phyloP scores from a whole-genome alignment of 92 coral and sea anemone genomes.

The Epizoanthus scotinus region DNA sequence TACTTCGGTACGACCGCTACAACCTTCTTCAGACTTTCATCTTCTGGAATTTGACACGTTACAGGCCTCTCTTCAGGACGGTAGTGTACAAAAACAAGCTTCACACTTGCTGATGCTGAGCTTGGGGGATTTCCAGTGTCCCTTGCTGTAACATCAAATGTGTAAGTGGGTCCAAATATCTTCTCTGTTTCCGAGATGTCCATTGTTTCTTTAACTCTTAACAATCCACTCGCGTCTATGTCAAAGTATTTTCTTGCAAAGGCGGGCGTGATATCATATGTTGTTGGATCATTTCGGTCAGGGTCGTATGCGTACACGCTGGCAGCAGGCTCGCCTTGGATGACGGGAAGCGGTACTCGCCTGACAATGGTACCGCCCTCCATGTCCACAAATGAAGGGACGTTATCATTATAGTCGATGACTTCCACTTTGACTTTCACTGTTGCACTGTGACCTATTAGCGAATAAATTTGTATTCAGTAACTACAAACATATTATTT shows the following conservation, averaged over 20 bases:
- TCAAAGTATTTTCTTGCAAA: slow-evolving; percentile 43
- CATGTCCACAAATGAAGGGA: slow-evolving; percentile 60
- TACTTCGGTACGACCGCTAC: slow-evolving; percentile 60
- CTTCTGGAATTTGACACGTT: slow-evolving; percentile 53
- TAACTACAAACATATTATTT: too few species aligned
- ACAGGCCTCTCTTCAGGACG: slow-evolving; percentile 52
- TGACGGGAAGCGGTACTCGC: slow-evolving; percentile 49
- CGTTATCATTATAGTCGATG: slow-evolving; percentile 69
- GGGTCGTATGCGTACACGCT: slow-evolving; percentile 62
- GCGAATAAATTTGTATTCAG: neutral
- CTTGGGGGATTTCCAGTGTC: slow-evolving; percentile 68
- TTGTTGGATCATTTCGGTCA: slow-evolving; percentile 55
- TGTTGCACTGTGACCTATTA: slow-evolving; percentile 43
- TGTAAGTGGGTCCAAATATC: slow-evolving; percentile 40
- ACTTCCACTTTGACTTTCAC: slow-evolving; percentile 57
- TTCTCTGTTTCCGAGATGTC: slow-evolving; percentile 32
- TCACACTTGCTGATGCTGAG: slow-evolving; percentile 52
- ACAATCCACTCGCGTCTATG: slow-evolving; percentile 59
- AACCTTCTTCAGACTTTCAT: slow-evolving; percentile 45
- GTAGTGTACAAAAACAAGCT: slow-evolving; percentile 51
- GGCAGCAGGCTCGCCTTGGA: slow-evolving; percentile 58
- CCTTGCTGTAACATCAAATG: slow-evolving; percentile 58
- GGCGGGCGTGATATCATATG: slow-evolving; percentile 61
- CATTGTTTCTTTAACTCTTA: slow-evolving; percentile 55
- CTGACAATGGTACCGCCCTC: slow-evolving; percentile 41